Base-by-base conservation (phyloP, 1,140 invertebrate species). In the Drosophila athabasca region DNA sequence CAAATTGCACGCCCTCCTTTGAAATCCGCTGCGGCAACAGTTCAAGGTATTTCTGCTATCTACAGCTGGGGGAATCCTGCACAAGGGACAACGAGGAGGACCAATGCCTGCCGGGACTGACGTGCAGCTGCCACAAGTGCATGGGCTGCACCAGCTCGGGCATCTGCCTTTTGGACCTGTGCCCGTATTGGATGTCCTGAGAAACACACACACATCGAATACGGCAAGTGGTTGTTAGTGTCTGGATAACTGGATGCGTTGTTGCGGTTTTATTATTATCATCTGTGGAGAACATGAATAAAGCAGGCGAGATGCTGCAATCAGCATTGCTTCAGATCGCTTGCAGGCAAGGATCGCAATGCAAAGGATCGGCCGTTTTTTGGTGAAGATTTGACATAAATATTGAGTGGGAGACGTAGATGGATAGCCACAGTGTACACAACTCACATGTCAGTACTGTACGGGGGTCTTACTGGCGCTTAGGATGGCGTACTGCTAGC, bases 361-460 rank as follows among this genome's bases (percentile, higher is more conserved):
- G 35, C 35, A 39, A 13, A 13, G 35, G 35, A 39, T 39, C 13
- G 35, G 11, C 35, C 35, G 19, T 13, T 39, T 39, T 54, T 76
- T 50, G 19, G 68, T 66, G 58, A 77, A 62, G 46, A 52, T 65
- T 76, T 49, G 58, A 76, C 79, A 85, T 76, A 85, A 85, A 84
- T 84, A 83, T 70, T 71, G 11, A 53, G 62, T 72, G 58, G 66
- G 26, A 57, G 46, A 61, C 55, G 44, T 48, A 49, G 53, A 39
- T 39, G 11, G 35, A 39, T 13, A 39, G 35, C 35, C 35, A 39
- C 35, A 71, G 17, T 19, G 9, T 29, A 59, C 57, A 35, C 55
- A 43, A 50, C 19, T 43, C 35, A 49, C 43, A 17, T 49, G 29
- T 66, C 29, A 48, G 48, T 24, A 45, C 13, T 62, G 29, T 31